Percentiles rank a stretch among this genome's conserved stretches.
phyloP scores from a whole-genome alignment of 2,113 vertebrate genomes.

The Apeltes quadracus region DNA sequence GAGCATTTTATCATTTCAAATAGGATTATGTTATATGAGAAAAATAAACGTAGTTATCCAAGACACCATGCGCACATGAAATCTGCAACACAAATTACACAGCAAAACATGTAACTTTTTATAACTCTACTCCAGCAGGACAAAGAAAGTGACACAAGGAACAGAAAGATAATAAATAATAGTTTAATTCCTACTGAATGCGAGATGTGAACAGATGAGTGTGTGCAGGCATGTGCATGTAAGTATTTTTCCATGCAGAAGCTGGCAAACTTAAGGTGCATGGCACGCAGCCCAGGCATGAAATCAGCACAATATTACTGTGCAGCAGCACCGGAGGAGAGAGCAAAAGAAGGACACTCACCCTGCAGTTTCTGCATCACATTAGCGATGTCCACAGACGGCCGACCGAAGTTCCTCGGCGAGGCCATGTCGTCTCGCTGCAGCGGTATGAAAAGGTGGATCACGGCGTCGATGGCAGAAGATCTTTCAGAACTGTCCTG shows the following conservation, averaged over 20 bases:
- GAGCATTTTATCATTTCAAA: slow-evolving; percentile 44
- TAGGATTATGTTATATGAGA: slow-evolving; percentile 31
- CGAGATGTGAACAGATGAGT: slow-evolving; percentile 2
- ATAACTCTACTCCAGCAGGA: background rate
- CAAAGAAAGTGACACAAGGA: background rate
- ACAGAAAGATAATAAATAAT: background rate
- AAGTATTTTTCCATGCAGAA: slow-evolving; percentile 41
- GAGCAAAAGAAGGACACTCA: slow-evolving; percentile 72
- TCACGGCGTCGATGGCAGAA: slow-evolving; percentile 25
- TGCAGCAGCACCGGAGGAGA: slow-evolving; percentile 54
- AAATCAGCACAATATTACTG: slow-evolving; percentile 75
- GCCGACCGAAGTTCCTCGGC: slow-evolving; percentile 73
- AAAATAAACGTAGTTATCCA: slow-evolving; percentile 20
- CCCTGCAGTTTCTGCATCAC: slow-evolving; percentile 97
- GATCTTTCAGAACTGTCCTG: slow-evolving; percentile 50
- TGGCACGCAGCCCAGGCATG: slow-evolving; percentile 56
- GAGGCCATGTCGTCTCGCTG: slow-evolving; percentile 83
- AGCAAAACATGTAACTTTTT: background rate
- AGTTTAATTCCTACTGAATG: background rate
- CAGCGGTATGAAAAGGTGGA: slow-evolving; percentile 45
- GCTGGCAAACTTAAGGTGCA: slow-evolving; percentile 57
- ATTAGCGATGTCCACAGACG: slow-evolving; percentile 88
- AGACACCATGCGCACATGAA: slow-evolving; percentile 11
- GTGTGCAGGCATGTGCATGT: slow-evolving; percentile 16
- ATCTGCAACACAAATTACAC: slow-evolving; percentile 3